Conservation (phyloP, 1,140 invertebrate species). For the Oedothorax gibbosus region DNA sequence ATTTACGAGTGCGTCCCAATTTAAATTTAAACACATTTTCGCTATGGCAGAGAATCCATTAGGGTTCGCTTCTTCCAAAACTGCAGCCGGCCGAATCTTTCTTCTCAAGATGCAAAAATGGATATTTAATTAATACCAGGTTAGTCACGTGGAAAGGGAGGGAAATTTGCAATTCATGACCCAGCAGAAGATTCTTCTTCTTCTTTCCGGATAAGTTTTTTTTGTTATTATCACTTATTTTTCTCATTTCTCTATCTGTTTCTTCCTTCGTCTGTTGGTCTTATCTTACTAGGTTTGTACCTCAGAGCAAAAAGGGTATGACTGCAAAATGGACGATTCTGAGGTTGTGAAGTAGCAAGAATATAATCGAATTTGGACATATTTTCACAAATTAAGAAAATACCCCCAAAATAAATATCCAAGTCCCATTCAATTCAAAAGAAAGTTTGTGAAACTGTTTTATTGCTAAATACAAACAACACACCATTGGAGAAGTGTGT, state of each 20-base stretch:
- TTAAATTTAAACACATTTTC: conserved; percentile 58
- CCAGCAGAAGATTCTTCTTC: conserved; percentile 12
- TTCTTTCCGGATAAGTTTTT: conserved; percentile 1
- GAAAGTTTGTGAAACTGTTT: too few relatives aligned
- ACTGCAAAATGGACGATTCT: too few relatives aligned
- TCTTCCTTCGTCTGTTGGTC: not conserved
- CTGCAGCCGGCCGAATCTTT: not conserved
- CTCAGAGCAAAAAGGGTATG: too few relatives aligned
- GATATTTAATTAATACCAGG: conserved; percentile 55
- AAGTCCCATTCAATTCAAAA: too few relatives aligned
- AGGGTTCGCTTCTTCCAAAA: conserved; percentile 25
- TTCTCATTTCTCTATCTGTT: not conserved
- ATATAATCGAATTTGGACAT: too few relatives aligned
- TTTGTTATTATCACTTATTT: not conserved
- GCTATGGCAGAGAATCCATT: conserved; percentile 41
- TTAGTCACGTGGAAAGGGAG: conserved; percentile 49
- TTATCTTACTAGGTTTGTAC: too few relatives aligned
- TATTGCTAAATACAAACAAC: too few relatives aligned
- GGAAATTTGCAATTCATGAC: conserved; percentile 60
- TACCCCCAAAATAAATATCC: too few relatives aligned
- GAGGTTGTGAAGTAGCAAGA: too few relatives aligned
- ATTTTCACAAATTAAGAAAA: too few relatives aligned
- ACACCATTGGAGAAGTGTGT: too few relatives aligned
- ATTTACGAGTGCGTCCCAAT: conserved; percentile 53
- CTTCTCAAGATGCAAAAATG: conserved; percentile 44